Conservation (phyloP, 1,140 invertebrate species). For the Subanguina moxae region DNA sequence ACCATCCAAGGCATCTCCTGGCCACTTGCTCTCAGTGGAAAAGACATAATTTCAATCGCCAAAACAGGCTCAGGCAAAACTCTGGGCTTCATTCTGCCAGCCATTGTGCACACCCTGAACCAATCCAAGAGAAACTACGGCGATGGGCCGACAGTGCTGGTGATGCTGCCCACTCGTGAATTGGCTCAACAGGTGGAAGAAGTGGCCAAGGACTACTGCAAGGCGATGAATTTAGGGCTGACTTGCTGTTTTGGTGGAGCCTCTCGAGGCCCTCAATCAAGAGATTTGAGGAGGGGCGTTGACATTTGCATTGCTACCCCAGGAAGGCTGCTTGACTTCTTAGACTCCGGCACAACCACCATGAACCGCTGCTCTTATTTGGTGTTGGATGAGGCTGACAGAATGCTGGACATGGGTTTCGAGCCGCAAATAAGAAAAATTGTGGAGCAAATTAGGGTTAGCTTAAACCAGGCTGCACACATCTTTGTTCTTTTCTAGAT, state of each 20-base stretch:
- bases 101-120: conserved; percentile 85
- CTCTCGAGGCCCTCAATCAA: conserved; percentile 78
- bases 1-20: conserved; percentile 60
- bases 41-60: conserved; percentile 64
- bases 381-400: conserved; percentile 93
- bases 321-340: conserved; percentile 88
- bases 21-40: conserved; percentile 63
- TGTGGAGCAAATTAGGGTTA: conserved; percentile 81
- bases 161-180: conserved; percentile 87
- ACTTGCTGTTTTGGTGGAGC: conserved; percentile 92
- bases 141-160: conserved; percentile 63
- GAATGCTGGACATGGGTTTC: conserved; percentile 99
- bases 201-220: conserved; percentile 82
- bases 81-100: conserved; percentile 66
- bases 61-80: conserved; percentile 68
- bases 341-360: conserved; percentile 82
- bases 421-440: conserved; percentile 96
- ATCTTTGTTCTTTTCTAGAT: no score
- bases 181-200: conserved; percentile 90
- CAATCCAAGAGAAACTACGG: conserved; percentile 67
- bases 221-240: conserved; percentile 75
- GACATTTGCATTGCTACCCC: conserved; percentile 72
- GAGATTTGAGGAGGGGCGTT: conserved; percentile 71
- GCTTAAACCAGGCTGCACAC: no score
- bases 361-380: conserved; percentile 83